These are phyloP conservation scores for Enoplosus armatus DNA, from an alignment of 2,797 vertebrate species.

Conservation along the genomic window DNA sequence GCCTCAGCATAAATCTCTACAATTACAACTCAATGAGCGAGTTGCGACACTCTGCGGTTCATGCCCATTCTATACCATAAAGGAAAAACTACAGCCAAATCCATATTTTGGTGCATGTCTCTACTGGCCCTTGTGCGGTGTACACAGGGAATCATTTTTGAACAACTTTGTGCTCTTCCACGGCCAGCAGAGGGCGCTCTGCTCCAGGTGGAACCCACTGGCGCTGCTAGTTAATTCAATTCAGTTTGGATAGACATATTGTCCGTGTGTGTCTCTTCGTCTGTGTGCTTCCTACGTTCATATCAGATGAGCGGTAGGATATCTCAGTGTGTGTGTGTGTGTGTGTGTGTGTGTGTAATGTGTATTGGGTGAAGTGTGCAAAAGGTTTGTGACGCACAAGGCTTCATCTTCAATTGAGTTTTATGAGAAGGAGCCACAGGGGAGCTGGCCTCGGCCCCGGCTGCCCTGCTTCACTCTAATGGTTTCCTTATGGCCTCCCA, in stretches of 20 bases:
- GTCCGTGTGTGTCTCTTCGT: conserved; percentile 4
- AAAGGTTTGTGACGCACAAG: conserved; percentile 65
- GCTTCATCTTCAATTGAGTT: conserved; percentile 74
- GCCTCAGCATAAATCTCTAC: background rate
- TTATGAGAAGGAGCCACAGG: conserved; percentile 70
- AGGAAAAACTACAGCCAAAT: background rate
- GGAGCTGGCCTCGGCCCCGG: conserved; percentile 65
- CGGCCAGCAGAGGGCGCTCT: conserved; percentile 57
- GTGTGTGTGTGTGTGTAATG: conserved; percentile 8
- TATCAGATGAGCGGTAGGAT: conserved; percentile 7
- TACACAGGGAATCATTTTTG: background rate
- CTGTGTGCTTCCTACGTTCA: conserved; percentile 4
- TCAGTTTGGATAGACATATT: background rate
- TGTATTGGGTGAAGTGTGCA: conserved; percentile 46
- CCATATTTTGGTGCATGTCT: background rate
- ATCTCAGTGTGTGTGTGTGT: conserved; percentile 15
- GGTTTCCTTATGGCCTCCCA: conserved; percentile 86
- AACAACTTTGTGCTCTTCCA: background rate
- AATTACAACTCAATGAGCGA: background rate
- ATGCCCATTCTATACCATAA: background rate
- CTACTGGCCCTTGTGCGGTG: background rate
- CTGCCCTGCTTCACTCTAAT: conserved; percentile 85
- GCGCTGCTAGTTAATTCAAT: conserved; percentile 13
- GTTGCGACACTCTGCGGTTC: background rate
- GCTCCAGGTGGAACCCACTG: background rate